Evolutionary conservation across 2,113 vertebrate genomes (phyloP), one percentile per base, ranked within the genome.

Genomic region (Dipodomys ordii): DNA sequence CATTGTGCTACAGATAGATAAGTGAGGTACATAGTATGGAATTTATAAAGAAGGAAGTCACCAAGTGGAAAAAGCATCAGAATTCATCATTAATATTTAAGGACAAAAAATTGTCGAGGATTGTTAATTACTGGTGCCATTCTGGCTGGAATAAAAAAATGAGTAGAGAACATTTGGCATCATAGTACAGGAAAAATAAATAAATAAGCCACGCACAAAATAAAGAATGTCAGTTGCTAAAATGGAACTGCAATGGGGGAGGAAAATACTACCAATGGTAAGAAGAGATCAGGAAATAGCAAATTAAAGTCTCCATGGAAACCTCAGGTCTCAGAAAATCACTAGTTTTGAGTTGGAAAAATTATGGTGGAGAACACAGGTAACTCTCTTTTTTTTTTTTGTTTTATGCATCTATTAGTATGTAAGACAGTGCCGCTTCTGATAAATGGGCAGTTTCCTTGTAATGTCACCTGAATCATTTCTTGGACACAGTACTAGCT

Each of bases 321-420:
- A 95, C 35, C 94, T 49, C 74, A 94, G 25, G 35, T 86, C 96
- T 95, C 79, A 80, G 92, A 92, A 97, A 96, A 93, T 88, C 83
- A n/a, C 77, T 83, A 69, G 60, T 95, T 97, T 79, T 94, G 9
- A 71, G 90, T 88, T 96, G 92, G 87, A 96, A 95, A 96, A 87
- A 65, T 88, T 93, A 83, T 64, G 44, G 30, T 95, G 80, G 46
- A 96, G 49, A 83, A 28, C 46, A 92, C 91, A 97, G 83, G 89
- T 96, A 87, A 81, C 90, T 97, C 84, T 12, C 12, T 9, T 49
- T 49, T 49, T 49, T 49, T 7, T 49, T 11, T 49, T 49, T 91
- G 94, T 96, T 95, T 69, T 46, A 39, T 87, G 23, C 88, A 62
- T 84, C 53, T 92, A 93, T 46, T 92, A 94, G 79, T 87, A 90